phyloP scores from a whole-genome alignment of 2,888 invertebrate genomes.

The Girardia tigrina region DNA sequence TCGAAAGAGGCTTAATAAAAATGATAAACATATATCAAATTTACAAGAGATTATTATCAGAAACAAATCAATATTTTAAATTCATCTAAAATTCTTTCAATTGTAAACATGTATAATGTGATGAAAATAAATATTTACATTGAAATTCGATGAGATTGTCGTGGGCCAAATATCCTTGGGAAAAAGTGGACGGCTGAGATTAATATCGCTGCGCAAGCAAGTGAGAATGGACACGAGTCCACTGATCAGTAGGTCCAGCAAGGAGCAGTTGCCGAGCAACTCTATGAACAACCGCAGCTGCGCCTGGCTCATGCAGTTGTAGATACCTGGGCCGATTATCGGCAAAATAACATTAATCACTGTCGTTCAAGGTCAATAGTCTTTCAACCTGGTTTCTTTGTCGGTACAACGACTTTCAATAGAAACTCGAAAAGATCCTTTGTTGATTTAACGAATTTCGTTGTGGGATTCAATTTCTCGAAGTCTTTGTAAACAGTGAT shows the following conservation, averaged over 20 bases:
- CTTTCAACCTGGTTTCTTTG: neutral
- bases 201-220: neutral
- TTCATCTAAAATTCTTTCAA: no score
- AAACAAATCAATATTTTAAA: no score
- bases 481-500: constrained; percentile 7
- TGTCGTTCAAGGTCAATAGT: no score
- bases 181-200: neutral
- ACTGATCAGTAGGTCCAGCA: neutral
- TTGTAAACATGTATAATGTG: no score
- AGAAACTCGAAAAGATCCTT: neutral
- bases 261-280: neutral
- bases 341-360: no score
- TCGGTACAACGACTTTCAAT: constrained; percentile 1
- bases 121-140: neutral
- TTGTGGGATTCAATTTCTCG: neutral
- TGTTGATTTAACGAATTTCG: neutral
- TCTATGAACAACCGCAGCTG: neutral
- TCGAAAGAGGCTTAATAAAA: no score
- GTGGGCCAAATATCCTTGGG: constrained; percentile 11
- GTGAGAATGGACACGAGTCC: neutral
- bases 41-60: no score
- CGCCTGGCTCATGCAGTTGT: neutral
- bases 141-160: neutral
- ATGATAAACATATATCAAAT: no score
- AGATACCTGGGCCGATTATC: no score